Evolutionary conservation across 2,113 vertebrate species (phyloP), one percentile per base, ranked within the genome.

Genomic region (Zosterops lateralis): DNA sequence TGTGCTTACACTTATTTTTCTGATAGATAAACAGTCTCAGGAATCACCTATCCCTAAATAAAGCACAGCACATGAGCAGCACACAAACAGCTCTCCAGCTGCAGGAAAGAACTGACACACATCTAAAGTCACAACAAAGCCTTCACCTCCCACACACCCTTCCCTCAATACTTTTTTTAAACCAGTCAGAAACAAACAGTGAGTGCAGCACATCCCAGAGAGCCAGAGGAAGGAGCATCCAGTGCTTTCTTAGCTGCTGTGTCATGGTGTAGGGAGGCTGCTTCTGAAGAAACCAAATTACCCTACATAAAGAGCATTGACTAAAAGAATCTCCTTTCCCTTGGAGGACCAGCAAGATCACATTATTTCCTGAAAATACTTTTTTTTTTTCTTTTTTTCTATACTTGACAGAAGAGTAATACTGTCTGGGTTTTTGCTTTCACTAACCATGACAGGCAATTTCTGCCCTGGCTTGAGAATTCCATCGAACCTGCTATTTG

Each of bases 41-140:
- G 58, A 84, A 85, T 77, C 67, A 44, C 85, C 67, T 45, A 38
- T 22, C 42, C 54, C 48, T 56, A 92, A 93, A 80, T 77, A 77
- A 86, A 84, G 75, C 6, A 72, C 47, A 88, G 79, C 76, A 83
- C 60, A 7, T 0, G 3, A 93, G 88, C 83, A 74, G 82, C 4
- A 0, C 85, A 62, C 13, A 53, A 88, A 77, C 83, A 92, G 51
- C 17, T 65, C 85, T 90, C 62, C 85, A 76, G 4, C 60, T 71
- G 76, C 92, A 85, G 65, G 60, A 40, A 64, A 73, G 90, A 77
- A 84, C 72, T 74, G 92, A 83, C 83, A 93, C 74, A 76, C 73
- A 73, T 73, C 83, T 70, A 4, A 66, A 94, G 68, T 81, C 82
- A 94, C 76, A 90, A 93, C 92, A 95, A 92, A 95, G 88, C 38